These are phyloP conservation scores for Heliconius hermathena DNA, from an alignment of 1,140 invertebrate species.

Conservation along the genomic window DNA sequence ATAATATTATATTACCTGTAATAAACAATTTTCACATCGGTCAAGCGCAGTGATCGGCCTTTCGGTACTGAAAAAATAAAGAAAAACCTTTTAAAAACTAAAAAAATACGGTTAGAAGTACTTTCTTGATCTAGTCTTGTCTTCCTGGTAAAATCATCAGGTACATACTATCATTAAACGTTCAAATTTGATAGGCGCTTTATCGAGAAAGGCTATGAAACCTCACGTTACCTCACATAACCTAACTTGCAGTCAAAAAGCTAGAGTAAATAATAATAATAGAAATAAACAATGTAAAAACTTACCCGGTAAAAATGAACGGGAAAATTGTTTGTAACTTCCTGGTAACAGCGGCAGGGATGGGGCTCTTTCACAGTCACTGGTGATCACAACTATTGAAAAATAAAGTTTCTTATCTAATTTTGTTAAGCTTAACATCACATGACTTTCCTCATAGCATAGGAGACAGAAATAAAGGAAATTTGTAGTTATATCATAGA, in stretches of 20 bases:
- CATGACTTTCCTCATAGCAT: neutral
- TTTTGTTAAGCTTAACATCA: neutral
- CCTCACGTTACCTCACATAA: too few relatives aligned
- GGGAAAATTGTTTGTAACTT: constrained; percentile 3
- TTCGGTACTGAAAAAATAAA: constrained; percentile 16
- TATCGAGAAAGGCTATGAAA: too few relatives aligned
- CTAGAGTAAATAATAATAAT: neutral
- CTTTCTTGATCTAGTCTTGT: too few relatives aligned
- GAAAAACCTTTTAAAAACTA: neutral
- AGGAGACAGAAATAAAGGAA: too few relatives aligned
- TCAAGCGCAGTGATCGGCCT: constrained; percentile 6
- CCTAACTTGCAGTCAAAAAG: too few relatives aligned
- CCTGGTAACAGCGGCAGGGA: neutral
- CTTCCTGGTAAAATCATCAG: too few relatives aligned
- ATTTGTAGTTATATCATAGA: too few relatives aligned
- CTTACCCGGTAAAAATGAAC: constrained; percentile 14
- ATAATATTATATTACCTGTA: constrained; percentile 8
- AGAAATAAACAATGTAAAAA: neutral
- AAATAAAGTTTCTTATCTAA: neutral
- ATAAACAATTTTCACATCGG: constrained; percentile 18
- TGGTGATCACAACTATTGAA: neutral
- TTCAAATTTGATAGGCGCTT: too few relatives aligned
- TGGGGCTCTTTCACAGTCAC: neutral
- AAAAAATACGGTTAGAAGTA: too few relatives aligned
- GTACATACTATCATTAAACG: too few relatives aligned